These are phyloP conservation scores for Tapera naevia DNA, from an alignment of 2,797 vertebrate species.

Conservation along the genomic window DNA sequence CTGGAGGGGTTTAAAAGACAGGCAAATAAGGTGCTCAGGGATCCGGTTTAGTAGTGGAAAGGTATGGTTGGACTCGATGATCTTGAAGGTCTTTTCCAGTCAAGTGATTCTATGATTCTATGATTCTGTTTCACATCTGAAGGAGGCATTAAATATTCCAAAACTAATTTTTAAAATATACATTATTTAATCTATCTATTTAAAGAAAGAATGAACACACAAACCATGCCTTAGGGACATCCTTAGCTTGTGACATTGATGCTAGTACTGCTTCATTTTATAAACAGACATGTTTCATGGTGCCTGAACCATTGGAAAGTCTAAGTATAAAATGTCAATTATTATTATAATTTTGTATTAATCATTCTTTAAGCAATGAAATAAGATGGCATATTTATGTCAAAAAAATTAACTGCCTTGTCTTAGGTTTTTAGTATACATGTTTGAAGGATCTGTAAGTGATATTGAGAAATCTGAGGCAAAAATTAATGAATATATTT, in stretches of 20 bases:
- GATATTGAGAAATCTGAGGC: background rate
- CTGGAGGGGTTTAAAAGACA: too few species aligned
- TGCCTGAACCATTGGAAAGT: background rate
- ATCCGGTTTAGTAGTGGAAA: too few species aligned
- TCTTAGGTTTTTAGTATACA: background rate
- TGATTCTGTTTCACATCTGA: background rate
- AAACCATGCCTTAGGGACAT: background rate
- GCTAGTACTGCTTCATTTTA: background rate
- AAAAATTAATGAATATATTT: background rate
- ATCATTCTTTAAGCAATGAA: background rate
- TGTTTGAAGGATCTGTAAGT: background rate
- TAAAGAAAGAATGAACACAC: accelerated
- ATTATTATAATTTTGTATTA: background rate
- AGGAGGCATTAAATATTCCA: background rate
- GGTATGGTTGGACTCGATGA: too few species aligned
- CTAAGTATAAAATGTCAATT: background rate
- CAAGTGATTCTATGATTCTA: too few species aligned
- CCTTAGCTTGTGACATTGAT: background rate
- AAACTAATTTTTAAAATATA: background rate
- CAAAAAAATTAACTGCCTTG: background rate
- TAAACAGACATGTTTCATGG: background rate
- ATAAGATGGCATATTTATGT: background rate
- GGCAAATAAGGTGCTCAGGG: too few species aligned
- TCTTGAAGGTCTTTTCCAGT: too few species aligned
- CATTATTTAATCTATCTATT: background rate